phyloP scores from a whole-genome alignment of 2,113 vertebrate genomes.

The Toxotes chatareus region DNA sequence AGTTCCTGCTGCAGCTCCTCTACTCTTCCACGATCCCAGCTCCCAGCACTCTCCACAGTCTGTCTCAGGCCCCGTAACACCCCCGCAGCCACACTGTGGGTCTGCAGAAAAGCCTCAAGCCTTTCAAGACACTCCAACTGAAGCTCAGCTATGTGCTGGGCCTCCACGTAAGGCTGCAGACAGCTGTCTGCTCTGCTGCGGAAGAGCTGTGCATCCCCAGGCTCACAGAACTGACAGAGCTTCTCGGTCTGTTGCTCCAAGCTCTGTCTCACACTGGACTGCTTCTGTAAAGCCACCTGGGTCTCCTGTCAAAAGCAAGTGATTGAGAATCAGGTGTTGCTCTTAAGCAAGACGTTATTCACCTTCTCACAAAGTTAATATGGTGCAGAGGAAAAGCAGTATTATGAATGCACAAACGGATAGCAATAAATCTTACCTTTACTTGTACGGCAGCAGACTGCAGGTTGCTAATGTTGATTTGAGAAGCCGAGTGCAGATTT shows the following conservation, averaged over 20 bases:
- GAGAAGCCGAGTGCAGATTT: conserved; percentile 86
- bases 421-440: conserved; percentile 84
- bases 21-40: conserved; percentile 89
- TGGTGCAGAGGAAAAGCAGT: background rate
- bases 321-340: background rate
- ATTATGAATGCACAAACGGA: background rate
- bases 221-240: conserved; percentile 85
- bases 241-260: conserved; percentile 86
- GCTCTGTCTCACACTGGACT: conserved; percentile 79
- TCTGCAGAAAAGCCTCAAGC: conserved; percentile 86
- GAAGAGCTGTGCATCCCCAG: conserved; percentile 85
- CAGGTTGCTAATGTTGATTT: conserved; percentile 87
- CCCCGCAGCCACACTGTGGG: conserved; percentile 76
- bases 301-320: conserved; percentile 84
- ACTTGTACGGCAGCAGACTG: conserved; percentile 83
- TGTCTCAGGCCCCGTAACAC: conserved; percentile 86
- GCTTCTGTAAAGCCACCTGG: conserved; percentile 81
- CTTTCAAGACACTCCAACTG: conserved; percentile 87
- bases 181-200: conserved; percentile 88
- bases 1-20: conserved; percentile 89
- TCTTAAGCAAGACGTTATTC: conserved; percentile 1
- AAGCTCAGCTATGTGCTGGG: conserved; percentile 85
- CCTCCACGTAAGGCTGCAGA: conserved; percentile 90
- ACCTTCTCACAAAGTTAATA: background rate
- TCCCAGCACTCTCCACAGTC: conserved; percentile 88